phyloP scores from a whole-genome alignment of 2,888 invertebrate species.

The Xestia ashworthii region DNA sequence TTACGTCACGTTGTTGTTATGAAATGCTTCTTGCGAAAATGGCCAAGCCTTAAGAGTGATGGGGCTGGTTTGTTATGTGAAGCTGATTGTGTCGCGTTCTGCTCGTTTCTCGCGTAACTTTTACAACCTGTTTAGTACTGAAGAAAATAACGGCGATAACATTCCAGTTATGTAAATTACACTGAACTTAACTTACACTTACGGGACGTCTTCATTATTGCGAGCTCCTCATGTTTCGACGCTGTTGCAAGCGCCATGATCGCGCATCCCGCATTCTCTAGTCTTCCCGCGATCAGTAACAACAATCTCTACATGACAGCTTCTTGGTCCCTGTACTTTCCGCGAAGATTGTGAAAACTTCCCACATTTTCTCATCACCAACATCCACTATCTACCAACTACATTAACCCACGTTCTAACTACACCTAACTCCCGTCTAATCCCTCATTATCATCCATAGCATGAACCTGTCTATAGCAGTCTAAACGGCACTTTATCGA shows the following conservation, averaged over 20 bases:
- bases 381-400: neutral
- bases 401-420: neutral
- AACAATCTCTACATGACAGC: neutral
- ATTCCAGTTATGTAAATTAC: slow-evolving; percentile 10
- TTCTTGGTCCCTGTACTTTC: neutral
- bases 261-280: too few relatives aligned
- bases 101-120: slow-evolving; percentile 22
- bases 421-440: neutral
- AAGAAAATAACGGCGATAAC: slow-evolving; percentile 14
- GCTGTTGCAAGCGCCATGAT: too few relatives aligned
- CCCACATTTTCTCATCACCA: neutral
- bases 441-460: slow-evolving; percentile 22
- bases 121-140: slow-evolving; percentile 24
- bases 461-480: slow-evolving; percentile 26
- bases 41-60: slow-evolving; percentile 63
- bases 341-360: neutral
- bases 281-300: too few relatives aligned
- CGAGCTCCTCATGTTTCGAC: too few relatives aligned
- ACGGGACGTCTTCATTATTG: too few relatives aligned
- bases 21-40: slow-evolving; percentile 79
- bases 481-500: slow-evolving; percentile 40
- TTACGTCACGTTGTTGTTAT: slow-evolving; percentile 74
- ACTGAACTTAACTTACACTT: too few relatives aligned
- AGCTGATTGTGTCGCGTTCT: slow-evolving; percentile 43
- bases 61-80: slow-evolving; percentile 68